Conservation (phyloP, 2,113 vertebrate genomes). For the Orycteropus afer region DNA sequence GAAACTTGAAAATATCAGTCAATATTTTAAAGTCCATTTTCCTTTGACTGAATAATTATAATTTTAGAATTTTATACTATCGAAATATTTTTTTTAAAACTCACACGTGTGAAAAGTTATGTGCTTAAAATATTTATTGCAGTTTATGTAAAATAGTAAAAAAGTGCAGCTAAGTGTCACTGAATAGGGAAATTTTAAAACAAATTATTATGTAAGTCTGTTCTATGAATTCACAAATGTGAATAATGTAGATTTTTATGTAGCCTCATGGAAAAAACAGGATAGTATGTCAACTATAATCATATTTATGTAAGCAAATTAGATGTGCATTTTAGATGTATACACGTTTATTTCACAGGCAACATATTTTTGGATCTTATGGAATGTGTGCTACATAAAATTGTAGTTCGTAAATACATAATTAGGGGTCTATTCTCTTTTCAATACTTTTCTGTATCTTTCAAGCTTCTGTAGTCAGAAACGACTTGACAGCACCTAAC, state of each 20-base stretch:
- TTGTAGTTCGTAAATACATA: not conserved
- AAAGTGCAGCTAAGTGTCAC: not conserved
- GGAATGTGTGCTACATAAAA: not conserved
- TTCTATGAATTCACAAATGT: not conserved
- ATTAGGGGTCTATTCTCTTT: not conserved
- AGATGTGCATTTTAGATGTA: not conserved
- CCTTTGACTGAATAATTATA: too few species aligned
- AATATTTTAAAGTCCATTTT: too few species aligned
- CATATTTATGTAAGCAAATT: not conserved
- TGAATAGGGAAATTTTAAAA: not conserved
- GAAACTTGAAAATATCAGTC: too few species aligned
- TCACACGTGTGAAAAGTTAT: not conserved
- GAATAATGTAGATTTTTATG: not conserved
- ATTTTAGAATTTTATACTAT: too few species aligned
- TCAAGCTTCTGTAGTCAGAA: not conserved
- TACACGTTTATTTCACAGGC: not conserved
- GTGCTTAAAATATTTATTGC: not conserved
- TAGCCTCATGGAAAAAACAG: not conserved
- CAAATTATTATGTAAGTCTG: not conserved
- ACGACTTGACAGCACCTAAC: too few species aligned
- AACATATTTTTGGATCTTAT: not conserved
- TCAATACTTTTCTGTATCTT: not conserved
- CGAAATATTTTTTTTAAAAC: not conserved
- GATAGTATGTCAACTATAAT: not conserved
- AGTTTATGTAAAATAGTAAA: not conserved